phyloP scores from a whole-genome alignment of 2,797 vertebrate genomes.

The Hafferia zeledoni region DNA sequence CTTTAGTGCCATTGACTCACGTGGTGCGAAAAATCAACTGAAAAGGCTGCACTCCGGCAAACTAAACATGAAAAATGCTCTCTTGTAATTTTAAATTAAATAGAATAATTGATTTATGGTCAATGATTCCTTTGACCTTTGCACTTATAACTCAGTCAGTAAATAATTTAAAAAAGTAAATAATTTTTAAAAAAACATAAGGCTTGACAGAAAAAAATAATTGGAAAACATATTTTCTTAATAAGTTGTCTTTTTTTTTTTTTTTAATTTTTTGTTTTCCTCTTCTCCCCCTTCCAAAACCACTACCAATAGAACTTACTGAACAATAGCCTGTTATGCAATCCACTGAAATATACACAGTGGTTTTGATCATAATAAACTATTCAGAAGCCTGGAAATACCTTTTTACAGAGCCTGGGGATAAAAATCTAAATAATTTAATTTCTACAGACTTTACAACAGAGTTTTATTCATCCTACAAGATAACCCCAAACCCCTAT shows the following conservation, averaged over 20 bases:
- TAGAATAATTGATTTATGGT: conserved; percentile 50
- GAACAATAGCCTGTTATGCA: conserved; percentile 32
- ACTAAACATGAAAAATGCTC: conserved; percentile 6
- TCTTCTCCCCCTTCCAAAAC: neutral
- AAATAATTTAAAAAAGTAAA: neutral
- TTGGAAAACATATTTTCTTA: neutral
- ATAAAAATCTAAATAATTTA: conserved; percentile 24
- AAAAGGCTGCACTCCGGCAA: conserved; percentile 41
- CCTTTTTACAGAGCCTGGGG: conserved; percentile 4
- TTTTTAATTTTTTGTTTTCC: neutral
- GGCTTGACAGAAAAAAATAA: neutral
- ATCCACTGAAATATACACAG: neutral
- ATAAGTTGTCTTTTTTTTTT: neutral
- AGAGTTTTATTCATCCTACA: neutral
- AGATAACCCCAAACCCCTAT: neutral
- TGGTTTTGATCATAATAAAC: conserved; percentile 27
- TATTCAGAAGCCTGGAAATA: conserved; percentile 32
- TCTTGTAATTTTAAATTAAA: conserved; percentile 55
- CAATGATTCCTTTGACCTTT: conserved; percentile 35
- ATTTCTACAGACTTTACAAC: conserved; percentile 28
- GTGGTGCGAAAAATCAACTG: conserved; percentile 24
- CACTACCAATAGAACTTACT: neutral
- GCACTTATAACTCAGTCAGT: neutral
- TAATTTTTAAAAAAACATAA: neutral
- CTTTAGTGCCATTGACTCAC: conserved; percentile 56